Evolutionary conservation across 2,888 invertebrate genomes (phyloP), one percentile per base, ranked within the genome.

Genomic region (Helobdella robusta): DNA sequence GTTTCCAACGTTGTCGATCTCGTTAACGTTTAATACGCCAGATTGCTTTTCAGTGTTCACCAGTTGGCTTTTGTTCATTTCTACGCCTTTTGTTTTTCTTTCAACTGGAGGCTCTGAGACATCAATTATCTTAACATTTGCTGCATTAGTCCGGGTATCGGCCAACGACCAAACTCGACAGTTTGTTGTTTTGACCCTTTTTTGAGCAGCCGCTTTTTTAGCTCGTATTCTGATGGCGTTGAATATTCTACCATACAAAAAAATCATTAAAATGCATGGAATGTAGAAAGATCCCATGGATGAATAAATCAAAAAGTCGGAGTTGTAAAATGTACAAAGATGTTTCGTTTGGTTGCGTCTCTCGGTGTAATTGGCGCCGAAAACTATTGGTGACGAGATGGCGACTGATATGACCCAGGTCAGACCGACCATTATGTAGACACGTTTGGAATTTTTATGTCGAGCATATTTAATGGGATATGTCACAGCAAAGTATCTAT

Each of bases 401-500:
- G 91, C 90, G 0, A 89, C 88, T 67, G 90, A 90, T 79, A 97
- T 89, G 73, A 90, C 85, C 98, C 98, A 98, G 62, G 94, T 94
- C 70, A 94, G 83, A 48, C 88, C 87, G 75, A 99, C 92, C 73
- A 94, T 97, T 79, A 93, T 82, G 86, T 90, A 90, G 56, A 95
- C 92, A 68, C 97, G 86, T 63, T 76, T 76, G 20, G 78, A 76
- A 84, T 92, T 95, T 84, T 93, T 92, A 84, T 95, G 94, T 78
- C 93, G 92, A 67, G 95, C 93, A 83, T 98, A 98, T 81, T 95
- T 92, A 79, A 98, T 95, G 75, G 98, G 98, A 80, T 91, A 89
- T 58, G 95, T 97, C 73, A 98, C 97, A 70, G 98, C 98, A 75
- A 97, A 94, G 81, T 93, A 98, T 84, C 97, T 97, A n/a, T n/a